phyloP scores from a whole-genome alignment of 2,113 vertebrate species.

The Oryzias melastigma region DNA sequence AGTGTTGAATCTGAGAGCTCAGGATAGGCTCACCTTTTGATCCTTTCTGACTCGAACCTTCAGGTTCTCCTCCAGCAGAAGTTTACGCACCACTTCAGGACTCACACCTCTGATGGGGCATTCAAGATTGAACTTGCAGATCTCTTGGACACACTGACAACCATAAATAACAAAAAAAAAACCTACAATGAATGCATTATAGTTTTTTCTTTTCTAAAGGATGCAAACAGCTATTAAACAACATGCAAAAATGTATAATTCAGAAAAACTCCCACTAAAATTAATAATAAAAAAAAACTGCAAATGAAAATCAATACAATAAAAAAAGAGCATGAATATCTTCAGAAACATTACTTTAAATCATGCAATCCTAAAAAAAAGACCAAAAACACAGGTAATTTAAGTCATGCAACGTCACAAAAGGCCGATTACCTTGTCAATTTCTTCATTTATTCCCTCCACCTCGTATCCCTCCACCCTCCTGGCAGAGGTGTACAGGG shows the following conservation, averaged over 20 bases:
- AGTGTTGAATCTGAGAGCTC: not conserved
- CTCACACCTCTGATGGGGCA: constrained; percentile 74
- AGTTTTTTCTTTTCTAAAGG: too few species aligned
- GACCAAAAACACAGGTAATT: not conserved
- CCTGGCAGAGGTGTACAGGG: constrained; percentile 66
- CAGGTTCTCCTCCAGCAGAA: constrained; percentile 77
- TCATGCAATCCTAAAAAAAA: not conserved
- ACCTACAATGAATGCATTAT: not conserved
- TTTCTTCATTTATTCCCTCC: constrained; percentile 76
- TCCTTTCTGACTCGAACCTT: constrained; percentile 81
- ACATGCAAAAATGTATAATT: not conserved
- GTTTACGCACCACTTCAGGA: constrained; percentile 68
- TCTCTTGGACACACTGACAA: constrained; percentile 74
- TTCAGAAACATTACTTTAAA: not conserved
- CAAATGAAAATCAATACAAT: not conserved
- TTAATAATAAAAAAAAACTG: not conserved
- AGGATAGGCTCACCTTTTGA: constrained; percentile 75
- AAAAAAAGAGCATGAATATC: not conserved
- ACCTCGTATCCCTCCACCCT: constrained; percentile 76
- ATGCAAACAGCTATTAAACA: not conserved
- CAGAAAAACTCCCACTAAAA: not conserved
- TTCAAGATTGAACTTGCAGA: constrained; percentile 78
- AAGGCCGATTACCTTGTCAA: constrained; percentile 77
- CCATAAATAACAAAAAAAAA: not conserved
- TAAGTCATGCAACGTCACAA: not conserved